These are phyloP conservation scores for Passer montanus DNA, from an alignment of 2,113 vertebrate species.

Conservation along the genomic window DNA sequence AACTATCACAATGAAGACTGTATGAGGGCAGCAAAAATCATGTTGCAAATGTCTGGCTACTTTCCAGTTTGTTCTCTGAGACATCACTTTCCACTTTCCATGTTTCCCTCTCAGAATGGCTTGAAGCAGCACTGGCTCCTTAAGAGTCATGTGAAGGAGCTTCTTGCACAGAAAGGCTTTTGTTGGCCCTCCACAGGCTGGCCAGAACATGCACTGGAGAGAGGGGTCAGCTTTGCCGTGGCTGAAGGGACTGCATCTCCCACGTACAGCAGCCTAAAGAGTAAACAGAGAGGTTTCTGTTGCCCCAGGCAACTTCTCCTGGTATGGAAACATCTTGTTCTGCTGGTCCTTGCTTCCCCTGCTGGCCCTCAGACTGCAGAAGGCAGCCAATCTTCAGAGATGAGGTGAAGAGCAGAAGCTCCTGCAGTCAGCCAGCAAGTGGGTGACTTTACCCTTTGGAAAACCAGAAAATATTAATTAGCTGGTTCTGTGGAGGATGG, in stretches of 20 bases:
- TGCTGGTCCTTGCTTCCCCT: background rate
- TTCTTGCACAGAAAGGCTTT: conserved; percentile 28
- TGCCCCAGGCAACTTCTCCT: background rate
- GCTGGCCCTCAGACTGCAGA: background rate
- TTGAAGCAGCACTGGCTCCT: background rate
- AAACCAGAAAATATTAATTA: background rate
- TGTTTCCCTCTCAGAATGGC: background rate
- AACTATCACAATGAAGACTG: background rate
- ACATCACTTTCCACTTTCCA: background rate
- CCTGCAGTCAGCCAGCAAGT: background rate
- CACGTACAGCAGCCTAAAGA: background rate
- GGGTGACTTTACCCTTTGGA: background rate
- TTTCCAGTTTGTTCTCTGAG: conserved; percentile 26
- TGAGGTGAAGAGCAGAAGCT: background rate
- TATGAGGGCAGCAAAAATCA: background rate
- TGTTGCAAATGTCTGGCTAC: background rate
- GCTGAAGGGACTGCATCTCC: background rate
- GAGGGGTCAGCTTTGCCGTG: background rate
- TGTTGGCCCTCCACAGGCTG: background rate
- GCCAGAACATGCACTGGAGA: background rate
- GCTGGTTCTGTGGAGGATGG: background rate
- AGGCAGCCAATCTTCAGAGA: background rate
- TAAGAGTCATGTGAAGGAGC: rapidly evolving
- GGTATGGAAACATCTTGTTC: background rate
- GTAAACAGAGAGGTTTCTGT: conserved; percentile 6